Conservation (phyloP, 2,113 vertebrate species). For the Choloepus hoffmanni region DNA sequence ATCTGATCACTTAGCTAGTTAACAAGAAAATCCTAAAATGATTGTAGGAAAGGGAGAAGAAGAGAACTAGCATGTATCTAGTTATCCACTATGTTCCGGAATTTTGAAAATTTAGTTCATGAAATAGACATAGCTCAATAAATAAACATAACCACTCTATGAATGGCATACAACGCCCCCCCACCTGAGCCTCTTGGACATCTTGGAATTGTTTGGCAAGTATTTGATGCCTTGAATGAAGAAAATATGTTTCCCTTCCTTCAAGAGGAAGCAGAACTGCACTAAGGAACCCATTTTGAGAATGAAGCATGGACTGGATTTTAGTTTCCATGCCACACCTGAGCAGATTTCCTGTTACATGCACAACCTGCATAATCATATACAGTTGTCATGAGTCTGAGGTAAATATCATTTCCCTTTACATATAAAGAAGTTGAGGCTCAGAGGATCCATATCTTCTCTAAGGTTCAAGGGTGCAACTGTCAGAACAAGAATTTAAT, state of each 20-base stretch:
- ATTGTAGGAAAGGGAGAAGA: not conserved
- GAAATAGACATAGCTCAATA: not conserved
- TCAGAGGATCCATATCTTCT: not conserved
- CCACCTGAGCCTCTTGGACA: not conserved
- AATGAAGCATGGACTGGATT: not conserved
- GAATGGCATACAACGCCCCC: rapidly evolving
- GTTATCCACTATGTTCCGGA: not conserved
- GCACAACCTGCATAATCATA: not conserved
- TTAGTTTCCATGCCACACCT: not conserved
- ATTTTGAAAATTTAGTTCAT: not conserved
- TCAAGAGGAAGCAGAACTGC: not conserved
- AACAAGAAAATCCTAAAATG: not conserved
- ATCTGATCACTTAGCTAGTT: not conserved
- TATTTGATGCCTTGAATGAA: not conserved
- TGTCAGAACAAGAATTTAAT: not conserved
- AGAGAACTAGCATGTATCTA: not conserved
- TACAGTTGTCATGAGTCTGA: not conserved
- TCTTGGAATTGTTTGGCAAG: not conserved
- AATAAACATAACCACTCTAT: not conserved
- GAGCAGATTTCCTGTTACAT: not conserved
- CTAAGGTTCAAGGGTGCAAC: not conserved
- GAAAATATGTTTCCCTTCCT: not conserved
- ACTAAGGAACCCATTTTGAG: not conserved
- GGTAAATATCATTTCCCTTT: not conserved
- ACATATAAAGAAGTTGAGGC: not conserved